These are phyloP conservation scores for Tetheella fluctuosa DNA, from an alignment of 2,888 invertebrate species.

Conservation along the genomic window DNA sequence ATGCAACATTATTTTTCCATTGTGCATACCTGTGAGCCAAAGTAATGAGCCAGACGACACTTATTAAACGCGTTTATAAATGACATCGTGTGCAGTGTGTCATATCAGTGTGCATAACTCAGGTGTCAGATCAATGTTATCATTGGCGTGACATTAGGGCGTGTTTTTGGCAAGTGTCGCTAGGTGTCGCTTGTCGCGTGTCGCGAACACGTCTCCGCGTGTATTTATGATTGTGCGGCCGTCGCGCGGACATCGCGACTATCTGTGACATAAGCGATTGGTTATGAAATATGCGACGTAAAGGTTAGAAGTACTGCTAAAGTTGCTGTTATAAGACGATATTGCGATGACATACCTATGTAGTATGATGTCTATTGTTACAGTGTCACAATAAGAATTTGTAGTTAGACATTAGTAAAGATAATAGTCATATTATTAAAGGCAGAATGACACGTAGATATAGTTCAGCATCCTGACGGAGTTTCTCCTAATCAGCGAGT, in stretches of 20 bases:
- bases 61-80: conserved; percentile 9
- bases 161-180: conserved; percentile 23
- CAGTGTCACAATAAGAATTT: too few species aligned
- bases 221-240: conserved; percentile 2
- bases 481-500: too few species aligned
- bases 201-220: conserved; percentile 1
- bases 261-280: neutral
- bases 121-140: conserved; percentile 38
- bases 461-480: too few species aligned
- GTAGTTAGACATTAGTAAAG: too few species aligned
- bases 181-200: neutral
- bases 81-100: conserved; percentile 19
- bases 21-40: conserved; percentile 8
- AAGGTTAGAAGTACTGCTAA: neutral
- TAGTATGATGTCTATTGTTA: too few species aligned
- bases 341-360: neutral
- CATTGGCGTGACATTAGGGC: conserved; percentile 20
- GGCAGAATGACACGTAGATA: too few species aligned
- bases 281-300: neutral
- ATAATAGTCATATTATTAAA: too few species aligned
- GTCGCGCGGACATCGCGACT: conserved; percentile 6
- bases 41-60: conserved; percentile 8
- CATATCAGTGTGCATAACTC: conserved; percentile 41
- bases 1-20: conserved; percentile 2
- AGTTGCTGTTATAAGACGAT: neutral